A percentile compares a stretch with the other conserved stretches of the same genome.
Evolutionary conservation across 2,888 invertebrate species (phyloP).

Genomic region (Dusona sp.): DNA sequence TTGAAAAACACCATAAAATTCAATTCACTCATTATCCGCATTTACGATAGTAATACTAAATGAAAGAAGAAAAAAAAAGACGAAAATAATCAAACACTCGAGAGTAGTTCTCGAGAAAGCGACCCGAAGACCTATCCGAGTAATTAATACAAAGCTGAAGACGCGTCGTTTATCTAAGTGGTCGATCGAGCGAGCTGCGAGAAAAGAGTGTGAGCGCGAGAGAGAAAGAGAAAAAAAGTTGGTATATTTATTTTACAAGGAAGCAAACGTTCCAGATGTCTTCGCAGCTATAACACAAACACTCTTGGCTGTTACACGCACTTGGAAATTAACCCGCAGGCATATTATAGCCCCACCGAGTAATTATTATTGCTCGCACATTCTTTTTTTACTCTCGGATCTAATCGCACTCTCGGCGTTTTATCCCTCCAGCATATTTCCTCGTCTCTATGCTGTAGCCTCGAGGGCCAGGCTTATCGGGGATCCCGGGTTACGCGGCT

Average conservation of each 20-base stretch:
- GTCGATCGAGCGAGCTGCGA: constrained; percentile 36
- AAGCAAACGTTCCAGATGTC: constrained; percentile 63
- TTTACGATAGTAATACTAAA: constrained; percentile 1
- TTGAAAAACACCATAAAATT: neutral
- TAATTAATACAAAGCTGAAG: constrained; percentile 54
- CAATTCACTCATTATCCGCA: neutral
- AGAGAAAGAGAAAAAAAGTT: neutral
- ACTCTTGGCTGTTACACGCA: constrained; percentile 49
- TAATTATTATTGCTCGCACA: constrained; percentile 65
- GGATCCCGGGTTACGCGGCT: constrained; percentile 68
- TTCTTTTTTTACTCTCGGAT: constrained; percentile 47
- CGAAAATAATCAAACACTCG: constrained; percentile 25
- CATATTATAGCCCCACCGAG: constrained; percentile 29
- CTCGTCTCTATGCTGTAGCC: constrained; percentile 26
- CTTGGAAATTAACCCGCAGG: constrained; percentile 53
- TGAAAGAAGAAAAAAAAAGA: neutral
- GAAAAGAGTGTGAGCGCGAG: neutral
- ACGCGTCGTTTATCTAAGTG: constrained; percentile 39
- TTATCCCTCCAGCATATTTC: constrained; percentile 7
- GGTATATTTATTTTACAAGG: constrained; percentile 56
- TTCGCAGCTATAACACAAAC: constrained; percentile 28
- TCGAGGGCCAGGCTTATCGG: constrained; percentile 68
- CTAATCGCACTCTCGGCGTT: constrained; percentile 62
- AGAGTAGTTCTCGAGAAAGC: constrained; percentile 39
- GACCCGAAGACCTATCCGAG: constrained; percentile 38